Percentiles rank a stretch among this genome's conserved stretches.
Evolutionary conservation across 92 coral and sea anemone species (phyloP).

Genomic region (Actinostola sp.): DNA sequence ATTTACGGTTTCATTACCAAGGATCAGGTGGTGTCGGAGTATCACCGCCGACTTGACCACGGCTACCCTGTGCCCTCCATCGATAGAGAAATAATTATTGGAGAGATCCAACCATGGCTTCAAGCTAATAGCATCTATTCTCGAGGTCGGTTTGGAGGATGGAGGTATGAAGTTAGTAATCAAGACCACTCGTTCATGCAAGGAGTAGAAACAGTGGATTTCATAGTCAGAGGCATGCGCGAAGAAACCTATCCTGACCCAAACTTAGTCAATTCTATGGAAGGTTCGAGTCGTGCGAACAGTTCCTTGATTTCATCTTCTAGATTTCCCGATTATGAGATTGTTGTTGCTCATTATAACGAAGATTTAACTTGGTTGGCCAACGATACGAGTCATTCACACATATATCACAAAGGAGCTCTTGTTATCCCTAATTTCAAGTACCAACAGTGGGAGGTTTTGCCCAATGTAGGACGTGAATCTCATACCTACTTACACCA

Average conservation of each 20-base stretch:
- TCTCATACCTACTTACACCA: constrained; percentile 64
- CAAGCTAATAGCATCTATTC: constrained; percentile 53
- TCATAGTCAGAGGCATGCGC: constrained; percentile 49
- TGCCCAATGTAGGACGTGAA: constrained; percentile 70
- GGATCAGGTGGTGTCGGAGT: constrained; percentile 47
- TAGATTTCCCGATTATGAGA: constrained; percentile 34
- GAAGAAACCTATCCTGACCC: constrained; percentile 58
- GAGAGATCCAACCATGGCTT: constrained; percentile 59
- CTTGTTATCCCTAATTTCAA: constrained; percentile 36
- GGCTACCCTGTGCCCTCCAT: constrained; percentile 75
- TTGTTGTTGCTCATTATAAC: constrained; percentile 60
- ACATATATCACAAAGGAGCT: constrained; percentile 61
- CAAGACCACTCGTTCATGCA: constrained; percentile 82
- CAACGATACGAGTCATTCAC: constrained; percentile 42
- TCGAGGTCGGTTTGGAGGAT: constrained; percentile 77
- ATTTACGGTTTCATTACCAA: constrained; percentile 41
- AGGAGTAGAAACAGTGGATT: constrained; percentile 64
- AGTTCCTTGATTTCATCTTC: background rate
- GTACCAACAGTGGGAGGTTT: constrained; percentile 55
- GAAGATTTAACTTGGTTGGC: constrained; percentile 58
- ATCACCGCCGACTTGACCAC: constrained; percentile 50
- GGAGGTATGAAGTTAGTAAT: constrained; percentile 70
- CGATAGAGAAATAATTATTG: constrained; percentile 48
- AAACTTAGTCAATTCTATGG: constrained; percentile 54
- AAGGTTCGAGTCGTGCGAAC: constrained; percentile 42